A percentile compares a stretch with the other conserved stretches of the same genome.
These are phyloP conservation scores for Heterohyrax brucei DNA, from an alignment of 2,797 vertebrate genomes.

Conservation along the genomic window DNA sequence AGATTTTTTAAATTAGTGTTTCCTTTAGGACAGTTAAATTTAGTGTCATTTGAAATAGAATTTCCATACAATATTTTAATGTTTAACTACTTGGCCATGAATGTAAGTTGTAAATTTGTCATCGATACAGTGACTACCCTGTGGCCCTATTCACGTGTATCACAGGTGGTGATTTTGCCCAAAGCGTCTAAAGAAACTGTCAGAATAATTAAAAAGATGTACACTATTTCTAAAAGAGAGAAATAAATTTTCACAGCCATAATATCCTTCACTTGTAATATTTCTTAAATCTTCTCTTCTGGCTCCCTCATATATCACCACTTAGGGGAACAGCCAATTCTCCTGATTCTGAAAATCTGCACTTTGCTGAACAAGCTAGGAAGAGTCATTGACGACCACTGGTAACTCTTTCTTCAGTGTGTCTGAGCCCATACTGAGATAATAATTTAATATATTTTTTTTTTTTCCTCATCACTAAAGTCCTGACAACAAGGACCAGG, in stretches of 20 bases:
- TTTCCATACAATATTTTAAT: slow-evolving; percentile 4
- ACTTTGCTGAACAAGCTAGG: background rate
- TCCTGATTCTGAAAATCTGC: background rate
- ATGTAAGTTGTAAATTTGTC: slow-evolving; percentile 60
- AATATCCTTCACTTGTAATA: background rate
- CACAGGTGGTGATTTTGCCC: slow-evolving; percentile 31
- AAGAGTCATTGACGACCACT: background rate
- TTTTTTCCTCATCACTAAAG: background rate
- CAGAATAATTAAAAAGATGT: slow-evolving; percentile 28
- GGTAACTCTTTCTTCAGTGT: background rate
- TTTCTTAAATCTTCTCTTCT: slow-evolving; percentile 20
- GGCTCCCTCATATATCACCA: background rate
- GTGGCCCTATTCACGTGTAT: background rate
- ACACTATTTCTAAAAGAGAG: background rate
- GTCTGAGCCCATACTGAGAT: background rate
- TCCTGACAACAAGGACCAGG: background rate
- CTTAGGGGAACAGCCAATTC: background rate
- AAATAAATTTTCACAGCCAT: background rate
- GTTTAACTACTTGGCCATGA: slow-evolving; percentile 57
- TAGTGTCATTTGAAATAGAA: slow-evolving; percentile 64
- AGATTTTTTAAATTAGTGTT: background rate
- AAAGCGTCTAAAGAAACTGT: background rate
- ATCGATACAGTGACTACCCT: slow-evolving; percentile 44
- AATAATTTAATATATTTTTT: background rate
- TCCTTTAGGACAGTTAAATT: slow-evolving; percentile 47